Evolutionary conservation across 2,113 vertebrate species (phyloP).

Genomic region (Thomomys bottae): DNA sequence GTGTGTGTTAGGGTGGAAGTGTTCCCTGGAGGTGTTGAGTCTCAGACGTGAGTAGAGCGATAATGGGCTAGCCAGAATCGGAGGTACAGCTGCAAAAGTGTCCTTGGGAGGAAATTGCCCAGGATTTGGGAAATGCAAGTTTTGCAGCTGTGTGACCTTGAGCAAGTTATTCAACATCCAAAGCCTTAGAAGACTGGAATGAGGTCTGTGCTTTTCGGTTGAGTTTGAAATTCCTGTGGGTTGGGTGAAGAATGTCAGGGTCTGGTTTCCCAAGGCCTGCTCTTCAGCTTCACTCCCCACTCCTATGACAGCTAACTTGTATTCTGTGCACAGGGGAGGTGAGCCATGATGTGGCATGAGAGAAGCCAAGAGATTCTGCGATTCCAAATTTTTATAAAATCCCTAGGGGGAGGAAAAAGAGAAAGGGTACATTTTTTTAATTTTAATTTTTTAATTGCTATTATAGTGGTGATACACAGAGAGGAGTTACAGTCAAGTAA

Average conservation of each 20-base stretch:
- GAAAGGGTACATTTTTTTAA: too few relatives aligned
- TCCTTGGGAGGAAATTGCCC: not conserved
- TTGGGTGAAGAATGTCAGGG: not conserved
- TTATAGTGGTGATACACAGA: too few relatives aligned
- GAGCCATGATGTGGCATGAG: not conserved
- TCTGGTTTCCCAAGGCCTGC: not conserved
- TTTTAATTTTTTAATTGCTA: too few relatives aligned
- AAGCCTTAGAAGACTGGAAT: conserved; percentile 17
- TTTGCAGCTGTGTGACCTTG: conserved; percentile 21
- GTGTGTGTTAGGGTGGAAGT: too few relatives aligned
- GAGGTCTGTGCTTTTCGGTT: not conserved
- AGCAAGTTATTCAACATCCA: conserved; percentile 7
- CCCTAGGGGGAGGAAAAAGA: too few relatives aligned
- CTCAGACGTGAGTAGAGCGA: not conserved
- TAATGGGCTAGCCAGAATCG: not conserved
- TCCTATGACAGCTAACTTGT: not conserved
- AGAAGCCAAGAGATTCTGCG: not conserved
- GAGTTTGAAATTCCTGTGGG: conserved; percentile 38
- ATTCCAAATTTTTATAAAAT: too few relatives aligned
- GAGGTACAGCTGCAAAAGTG: not conserved
- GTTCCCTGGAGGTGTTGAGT: not conserved
- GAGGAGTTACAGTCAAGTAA: too few relatives aligned
- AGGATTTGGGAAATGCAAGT: not conserved
- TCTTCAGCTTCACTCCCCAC: not conserved
- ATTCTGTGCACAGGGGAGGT: too few relatives aligned